phyloP scores from a whole-genome alignment of 1,140 invertebrate genomes.

The Bursaphelenchus mucronatus region DNA sequence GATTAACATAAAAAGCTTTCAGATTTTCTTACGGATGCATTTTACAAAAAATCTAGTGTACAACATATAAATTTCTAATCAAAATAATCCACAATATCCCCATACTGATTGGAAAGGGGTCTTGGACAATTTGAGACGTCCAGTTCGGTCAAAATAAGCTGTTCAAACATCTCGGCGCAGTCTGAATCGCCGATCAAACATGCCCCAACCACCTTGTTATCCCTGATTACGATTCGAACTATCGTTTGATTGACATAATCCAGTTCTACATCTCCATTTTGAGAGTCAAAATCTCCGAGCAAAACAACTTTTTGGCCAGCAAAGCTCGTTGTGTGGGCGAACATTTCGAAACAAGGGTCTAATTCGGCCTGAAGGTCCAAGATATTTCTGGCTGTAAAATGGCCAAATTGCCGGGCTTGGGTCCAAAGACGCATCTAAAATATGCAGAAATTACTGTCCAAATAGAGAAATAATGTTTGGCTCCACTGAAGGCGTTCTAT shows the following conservation, averaged over 20 bases:
- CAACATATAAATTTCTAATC: constrained; percentile 76
- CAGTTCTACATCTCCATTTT: constrained; percentile 29
- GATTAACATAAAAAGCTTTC: not conserved
- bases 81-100: constrained; percentile 99
- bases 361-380: constrained; percentile 63
- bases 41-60: no score
- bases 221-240: constrained; percentile 80
- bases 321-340: constrained; percentile 88
- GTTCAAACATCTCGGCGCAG: constrained; percentile 95
- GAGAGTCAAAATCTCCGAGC: constrained; percentile 38
- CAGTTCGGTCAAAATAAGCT: constrained; percentile 87
- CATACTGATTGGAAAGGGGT: constrained; percentile 81
- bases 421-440: constrained; percentile 87
- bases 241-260: constrained; percentile 28
- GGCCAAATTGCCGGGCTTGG: constrained; percentile 93
- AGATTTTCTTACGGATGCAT: no score
- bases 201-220: constrained; percentile 82
- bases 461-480: not conserved
- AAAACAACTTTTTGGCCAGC: constrained; percentile 76
- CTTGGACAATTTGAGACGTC: constrained; percentile 74
- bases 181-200: constrained; percentile 93
- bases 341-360: constrained; percentile 94
- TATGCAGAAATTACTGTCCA: not conserved
- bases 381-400: constrained; percentile 87
- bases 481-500: not conserved